Percentiles rank a stretch among this genome's conserved stretches.
These are phyloP conservation scores for Zygothrica quintamaculata DNA, from an alignment of 2,888 invertebrate species.

Conservation along the genomic window DNA sequence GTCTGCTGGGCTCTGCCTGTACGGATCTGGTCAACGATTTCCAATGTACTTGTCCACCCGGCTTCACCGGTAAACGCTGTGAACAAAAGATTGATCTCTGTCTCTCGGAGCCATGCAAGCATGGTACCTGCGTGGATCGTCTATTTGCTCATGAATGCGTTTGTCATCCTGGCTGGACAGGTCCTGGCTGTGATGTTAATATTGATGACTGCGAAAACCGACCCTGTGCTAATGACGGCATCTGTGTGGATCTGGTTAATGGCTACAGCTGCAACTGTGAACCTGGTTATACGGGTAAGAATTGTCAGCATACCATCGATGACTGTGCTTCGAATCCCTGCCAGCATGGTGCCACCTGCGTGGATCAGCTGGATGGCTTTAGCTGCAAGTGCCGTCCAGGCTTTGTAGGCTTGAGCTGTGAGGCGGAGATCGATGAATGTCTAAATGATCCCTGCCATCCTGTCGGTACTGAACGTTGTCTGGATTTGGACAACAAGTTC, in stretches of 20 bases:
- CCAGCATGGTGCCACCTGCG: constrained; percentile 95
- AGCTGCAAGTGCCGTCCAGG: constrained; percentile 96
- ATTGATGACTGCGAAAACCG: constrained; percentile 95
- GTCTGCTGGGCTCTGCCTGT: constrained; percentile 94
- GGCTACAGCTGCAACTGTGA: constrained; percentile 95
- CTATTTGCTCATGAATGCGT: constrained; percentile 94
- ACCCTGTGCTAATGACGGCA: constrained; percentile 96
- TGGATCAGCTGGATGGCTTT: constrained; percentile 95
- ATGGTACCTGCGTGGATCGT: constrained; percentile 96
- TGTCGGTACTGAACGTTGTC: constrained; percentile 94
- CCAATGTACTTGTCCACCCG: constrained; percentile 95
- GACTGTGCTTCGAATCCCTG: constrained; percentile 96
- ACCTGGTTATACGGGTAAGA: constrained; percentile 96
- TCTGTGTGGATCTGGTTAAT: constrained; percentile 94
- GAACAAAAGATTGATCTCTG: constrained; percentile 98
- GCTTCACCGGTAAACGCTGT: constrained; percentile 98
- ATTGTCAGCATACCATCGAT: constrained; percentile 96
- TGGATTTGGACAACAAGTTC: constrained; percentile 94
- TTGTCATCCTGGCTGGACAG: constrained; percentile 97
- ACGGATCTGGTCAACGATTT: constrained; percentile 98
- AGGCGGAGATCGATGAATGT: constrained; percentile 96
- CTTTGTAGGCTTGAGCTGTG: constrained; percentile 95
- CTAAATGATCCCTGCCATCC: constrained; percentile 95
- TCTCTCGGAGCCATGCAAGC: constrained; percentile 94
- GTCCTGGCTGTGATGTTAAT: constrained; percentile 93